These are phyloP conservation scores for Oasisia sp. DNA, from an alignment of 2,888 invertebrate species.

Conservation along the genomic window DNA sequence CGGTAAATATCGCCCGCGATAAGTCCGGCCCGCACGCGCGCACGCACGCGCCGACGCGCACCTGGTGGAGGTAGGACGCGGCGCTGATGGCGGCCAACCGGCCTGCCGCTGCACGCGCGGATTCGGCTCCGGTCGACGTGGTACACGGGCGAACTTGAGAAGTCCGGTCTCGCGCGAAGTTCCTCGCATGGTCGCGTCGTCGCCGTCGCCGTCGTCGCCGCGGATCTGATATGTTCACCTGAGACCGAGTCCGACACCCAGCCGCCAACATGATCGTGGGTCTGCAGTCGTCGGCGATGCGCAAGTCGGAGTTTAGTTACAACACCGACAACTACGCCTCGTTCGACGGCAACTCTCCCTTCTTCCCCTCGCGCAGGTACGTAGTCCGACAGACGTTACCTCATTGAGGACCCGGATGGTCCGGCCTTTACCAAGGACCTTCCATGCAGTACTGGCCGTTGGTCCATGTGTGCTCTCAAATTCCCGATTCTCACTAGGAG, in stretches of 20 bases:
- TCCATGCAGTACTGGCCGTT: background rate
- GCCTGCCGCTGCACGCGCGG: background rate
- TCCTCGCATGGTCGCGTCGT: too few species aligned
- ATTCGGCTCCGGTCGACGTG: background rate
- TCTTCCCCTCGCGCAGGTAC: constrained; percentile 14
- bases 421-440: background rate
- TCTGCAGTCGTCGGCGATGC: constrained; percentile 17
- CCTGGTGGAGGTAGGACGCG: background rate
- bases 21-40: background rate
- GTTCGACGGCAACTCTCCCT: constrained; percentile 18
- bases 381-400: background rate
- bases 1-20: background rate
- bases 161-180: background rate
- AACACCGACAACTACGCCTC: constrained; percentile 14
- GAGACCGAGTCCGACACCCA: background rate
- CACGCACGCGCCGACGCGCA: background rate
- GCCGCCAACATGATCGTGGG: constrained; percentile 18
- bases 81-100: background rate
- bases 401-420: background rate
- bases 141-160: background rate
- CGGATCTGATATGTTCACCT: background rate
- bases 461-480: background rate
- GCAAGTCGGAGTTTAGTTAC: constrained; percentile 18
- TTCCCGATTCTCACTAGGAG: background rate
- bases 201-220: background rate